phyloP scores from a whole-genome alignment of 1,140 invertebrate species.

The Nasonia vitripennis region DNA sequence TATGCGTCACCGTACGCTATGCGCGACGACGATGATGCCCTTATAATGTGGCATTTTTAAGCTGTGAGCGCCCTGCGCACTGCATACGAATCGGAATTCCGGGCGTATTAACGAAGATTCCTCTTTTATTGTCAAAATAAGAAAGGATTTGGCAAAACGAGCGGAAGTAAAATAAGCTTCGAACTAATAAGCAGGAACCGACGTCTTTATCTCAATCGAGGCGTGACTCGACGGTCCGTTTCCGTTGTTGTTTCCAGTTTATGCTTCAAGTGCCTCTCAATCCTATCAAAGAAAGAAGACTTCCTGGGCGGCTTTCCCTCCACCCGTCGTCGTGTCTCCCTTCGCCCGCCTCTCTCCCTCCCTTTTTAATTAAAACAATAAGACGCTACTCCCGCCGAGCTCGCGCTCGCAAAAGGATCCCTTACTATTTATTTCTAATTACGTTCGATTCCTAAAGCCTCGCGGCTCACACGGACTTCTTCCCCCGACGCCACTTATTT shows the following conservation, averaged over 20 bases:
- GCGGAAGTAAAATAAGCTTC: constrained; percentile 67
- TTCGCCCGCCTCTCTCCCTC: constrained; percentile 42
- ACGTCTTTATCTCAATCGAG: constrained; percentile 71
- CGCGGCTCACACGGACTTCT: constrained; percentile 38
- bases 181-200: constrained; percentile 69
- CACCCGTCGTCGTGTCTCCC: not conserved
- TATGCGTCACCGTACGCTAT: not conserved
- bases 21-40: not conserved
- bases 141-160: constrained; percentile 59
- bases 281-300: constrained; percentile 71
- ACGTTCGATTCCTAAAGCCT: constrained; percentile 73
- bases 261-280: constrained; percentile 70
- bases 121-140: constrained; percentile 50
- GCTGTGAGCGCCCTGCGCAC: too few species aligned
- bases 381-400: constrained; percentile 59
- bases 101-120: not conserved
- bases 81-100: not conserved
- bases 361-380: constrained; percentile 73
- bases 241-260: constrained; percentile 72
- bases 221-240: constrained; percentile 69
- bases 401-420: constrained; percentile 61
- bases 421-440: constrained; percentile 75
- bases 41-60: not conserved
- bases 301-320: constrained; percentile 60
- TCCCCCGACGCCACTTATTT: constrained; percentile 42